These are phyloP conservation scores for Oreocharis arfaki DNA, from an alignment of 2,113 vertebrate species.

Conservation along the genomic window DNA sequence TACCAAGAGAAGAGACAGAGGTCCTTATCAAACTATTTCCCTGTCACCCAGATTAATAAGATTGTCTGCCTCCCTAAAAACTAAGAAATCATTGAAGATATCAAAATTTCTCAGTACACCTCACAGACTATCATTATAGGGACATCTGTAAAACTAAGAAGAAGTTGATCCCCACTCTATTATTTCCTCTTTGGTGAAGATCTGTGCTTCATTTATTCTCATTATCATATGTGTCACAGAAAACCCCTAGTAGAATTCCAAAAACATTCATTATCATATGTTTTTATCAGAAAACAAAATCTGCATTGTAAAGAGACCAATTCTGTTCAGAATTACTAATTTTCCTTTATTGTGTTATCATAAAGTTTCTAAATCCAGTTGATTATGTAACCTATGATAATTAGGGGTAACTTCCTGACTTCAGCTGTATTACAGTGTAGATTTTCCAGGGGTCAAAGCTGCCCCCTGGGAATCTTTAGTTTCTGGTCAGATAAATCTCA, in stretches of 20 bases:
- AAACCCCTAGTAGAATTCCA: fast-evolving
- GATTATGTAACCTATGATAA: neutral
- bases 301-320: neutral
- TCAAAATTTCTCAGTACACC: neutral
- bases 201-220: neutral
- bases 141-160: neutral
- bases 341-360: neutral
- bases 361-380: neutral
- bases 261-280: neutral
- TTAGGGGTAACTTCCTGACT: neutral
- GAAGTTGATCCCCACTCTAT: neutral
- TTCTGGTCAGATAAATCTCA: neutral
- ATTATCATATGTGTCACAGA: neutral
- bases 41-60: neutral
- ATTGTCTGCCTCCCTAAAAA: neutral
- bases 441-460: neutral
- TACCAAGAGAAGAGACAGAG: neutral
- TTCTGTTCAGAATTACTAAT: neutral
- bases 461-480: neutral
- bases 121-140: neutral
- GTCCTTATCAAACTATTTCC: neutral
- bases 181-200: neutral
- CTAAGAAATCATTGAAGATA: neutral
- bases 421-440: neutral
- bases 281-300: neutral